Conservation (phyloP, 2,113 vertebrate genomes). For the Panthera leo region DNA sequence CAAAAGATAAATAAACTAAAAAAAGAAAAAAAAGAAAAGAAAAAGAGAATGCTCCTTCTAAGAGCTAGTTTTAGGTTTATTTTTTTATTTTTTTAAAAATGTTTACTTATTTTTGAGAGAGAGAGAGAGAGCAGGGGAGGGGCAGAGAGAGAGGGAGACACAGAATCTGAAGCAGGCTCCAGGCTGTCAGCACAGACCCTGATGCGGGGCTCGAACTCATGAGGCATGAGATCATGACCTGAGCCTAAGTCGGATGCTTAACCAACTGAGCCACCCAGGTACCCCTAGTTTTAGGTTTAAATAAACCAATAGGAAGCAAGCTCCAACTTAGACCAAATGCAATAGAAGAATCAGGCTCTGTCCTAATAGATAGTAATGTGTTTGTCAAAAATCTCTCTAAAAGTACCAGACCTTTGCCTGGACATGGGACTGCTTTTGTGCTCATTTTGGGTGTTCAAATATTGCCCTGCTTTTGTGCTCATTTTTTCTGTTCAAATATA, state of each 20-base stretch:
- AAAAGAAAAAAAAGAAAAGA: too few species aligned
- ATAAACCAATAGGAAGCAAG: not conserved
- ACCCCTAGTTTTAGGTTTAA: not conserved
- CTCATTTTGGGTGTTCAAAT: not conserved
- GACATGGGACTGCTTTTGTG: not conserved
- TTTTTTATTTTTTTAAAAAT: too few species aligned
- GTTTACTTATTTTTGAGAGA: too few species aligned
- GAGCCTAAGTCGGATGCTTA: too few species aligned
- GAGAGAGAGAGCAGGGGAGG: too few species aligned
- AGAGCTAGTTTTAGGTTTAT: not conserved
- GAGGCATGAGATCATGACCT: too few species aligned
- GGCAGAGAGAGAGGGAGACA: too few species aligned
- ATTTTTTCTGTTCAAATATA: not conserved
- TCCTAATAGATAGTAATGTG: rapidly evolving
- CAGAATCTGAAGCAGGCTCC: too few species aligned
- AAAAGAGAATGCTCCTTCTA: not conserved
- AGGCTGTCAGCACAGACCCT: too few species aligned
- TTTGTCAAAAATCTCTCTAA: not conserved
- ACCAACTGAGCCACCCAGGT: too few species aligned
- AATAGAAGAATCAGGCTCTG: not conserved
- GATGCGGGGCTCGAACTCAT: too few species aligned
- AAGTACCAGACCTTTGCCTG: not conserved
- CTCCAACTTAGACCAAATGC: not conserved
- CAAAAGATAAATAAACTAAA: too few species aligned
- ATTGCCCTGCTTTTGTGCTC: not conserved